Conservation (phyloP, 2,888 invertebrate species). For the Drosophila fulvimacula region DNA sequence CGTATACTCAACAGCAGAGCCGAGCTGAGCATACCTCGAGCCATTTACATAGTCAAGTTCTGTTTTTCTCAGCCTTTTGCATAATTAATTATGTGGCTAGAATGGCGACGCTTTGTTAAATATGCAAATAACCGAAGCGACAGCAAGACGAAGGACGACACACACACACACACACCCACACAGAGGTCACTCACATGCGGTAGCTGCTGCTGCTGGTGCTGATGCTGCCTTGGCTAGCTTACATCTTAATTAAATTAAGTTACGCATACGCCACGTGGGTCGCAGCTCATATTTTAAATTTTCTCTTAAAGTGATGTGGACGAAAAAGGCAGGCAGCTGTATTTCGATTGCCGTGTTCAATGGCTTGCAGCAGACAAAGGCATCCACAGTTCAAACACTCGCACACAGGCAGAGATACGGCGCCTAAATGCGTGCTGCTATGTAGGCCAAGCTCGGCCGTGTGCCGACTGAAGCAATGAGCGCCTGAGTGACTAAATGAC, state of each 20-base stretch:
- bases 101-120: constrained; percentile 72
- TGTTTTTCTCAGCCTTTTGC: constrained; percentile 68
- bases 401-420: constrained; percentile 19
- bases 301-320: constrained; percentile 23
- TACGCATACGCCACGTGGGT: constrained; percentile 45
- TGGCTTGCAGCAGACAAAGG: constrained; percentile 55
- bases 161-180: neutral
- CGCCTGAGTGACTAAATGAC: constrained; percentile 38
- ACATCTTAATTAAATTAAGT: constrained; percentile 48
- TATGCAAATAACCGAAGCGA: constrained; percentile 68
- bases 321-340: constrained; percentile 16
- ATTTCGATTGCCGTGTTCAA: constrained; percentile 66
- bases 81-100: constrained; percentile 79
- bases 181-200: constrained; percentile 69
- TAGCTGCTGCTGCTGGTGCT: constrained; percentile 6
- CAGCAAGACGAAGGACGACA: constrained; percentile 47
- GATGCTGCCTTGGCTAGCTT: constrained; percentile 18
- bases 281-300: constrained; percentile 41
- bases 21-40: constrained; percentile 9
- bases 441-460: constrained; percentile 55
- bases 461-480: constrained; percentile 60
- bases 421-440: constrained; percentile 46
- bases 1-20: constrained; percentile 53
- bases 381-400: constrained; percentile 14
- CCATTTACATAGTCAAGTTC: constrained; percentile 57